These are phyloP conservation scores for Setophaga coronata DNA, from an alignment of 2,113 vertebrate species.

Conservation along the genomic window DNA sequence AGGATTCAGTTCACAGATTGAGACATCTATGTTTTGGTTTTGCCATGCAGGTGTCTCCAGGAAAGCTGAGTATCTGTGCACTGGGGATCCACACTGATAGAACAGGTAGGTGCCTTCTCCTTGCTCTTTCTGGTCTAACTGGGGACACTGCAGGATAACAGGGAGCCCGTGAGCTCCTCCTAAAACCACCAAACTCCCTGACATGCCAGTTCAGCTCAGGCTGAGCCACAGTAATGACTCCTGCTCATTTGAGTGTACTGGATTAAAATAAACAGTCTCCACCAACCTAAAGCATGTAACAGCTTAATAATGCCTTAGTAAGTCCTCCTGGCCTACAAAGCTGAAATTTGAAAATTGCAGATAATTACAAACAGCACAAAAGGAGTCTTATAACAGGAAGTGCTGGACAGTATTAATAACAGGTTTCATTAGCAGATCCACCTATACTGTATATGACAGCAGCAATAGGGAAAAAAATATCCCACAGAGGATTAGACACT, in stretches of 20 bases:
- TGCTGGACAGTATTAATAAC: constrained; percentile 10
- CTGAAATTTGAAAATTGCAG: constrained; percentile 37
- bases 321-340: background rate
- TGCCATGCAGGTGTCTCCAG: background rate
- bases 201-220: background rate
- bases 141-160: background rate
- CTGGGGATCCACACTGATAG: background rate
- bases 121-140: background rate
- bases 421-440: constrained; percentile 10
- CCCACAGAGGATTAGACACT: background rate
- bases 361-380: constrained; percentile 13
- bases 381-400: constrained; percentile 36
- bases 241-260: background rate
- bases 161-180: background rate
- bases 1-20: background rate
- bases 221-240: background rate
- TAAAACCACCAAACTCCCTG: background rate
- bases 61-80: background rate
- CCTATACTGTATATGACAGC: background rate
- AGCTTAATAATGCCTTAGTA: background rate
- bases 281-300: background rate
- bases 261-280: constrained; percentile 37
- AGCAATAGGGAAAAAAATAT: background rate
- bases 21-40: background rate
- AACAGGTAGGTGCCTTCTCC: background rate